Percentiles rank a stretch among this genome's conserved stretches.
phyloP scores from a whole-genome alignment of 2,113 vertebrate species.

The Oryzias javanicus region DNA sequence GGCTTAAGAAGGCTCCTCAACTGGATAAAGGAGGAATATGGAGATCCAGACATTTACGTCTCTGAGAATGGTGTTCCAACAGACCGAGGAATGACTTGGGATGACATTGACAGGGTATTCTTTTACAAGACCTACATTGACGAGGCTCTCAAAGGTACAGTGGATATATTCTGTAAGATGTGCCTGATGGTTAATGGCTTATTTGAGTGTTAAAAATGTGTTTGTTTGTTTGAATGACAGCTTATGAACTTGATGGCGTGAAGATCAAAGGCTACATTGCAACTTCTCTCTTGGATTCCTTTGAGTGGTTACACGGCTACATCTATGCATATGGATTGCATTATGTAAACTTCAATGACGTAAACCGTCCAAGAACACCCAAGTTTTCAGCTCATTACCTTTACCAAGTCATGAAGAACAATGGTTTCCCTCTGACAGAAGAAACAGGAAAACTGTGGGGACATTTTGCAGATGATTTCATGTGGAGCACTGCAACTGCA shows the following conservation, averaged over 20 bases:
- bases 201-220: not conserved
- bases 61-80: conserved; percentile 86
- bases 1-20: conserved; percentile 87
- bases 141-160: conserved; percentile 92
- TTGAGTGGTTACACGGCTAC: conserved; percentile 90
- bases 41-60: conserved; percentile 85
- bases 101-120: conserved; percentile 83
- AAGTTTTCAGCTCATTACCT: conserved; percentile 86
- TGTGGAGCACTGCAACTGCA: conserved; percentile 88
- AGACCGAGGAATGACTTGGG: conserved; percentile 39
- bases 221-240: conserved; percentile 68
- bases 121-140: conserved; percentile 91
- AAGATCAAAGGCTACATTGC: conserved; percentile 84
- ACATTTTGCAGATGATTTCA: conserved; percentile 82
- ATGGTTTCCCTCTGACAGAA: conserved; percentile 81
- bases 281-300: conserved; percentile 87
- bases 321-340: conserved; percentile 85
- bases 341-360: conserved; percentile 83
- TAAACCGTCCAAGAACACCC: conserved; percentile 82
- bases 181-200: not conserved
- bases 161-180: not conserved
- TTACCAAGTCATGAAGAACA: conserved; percentile 80
- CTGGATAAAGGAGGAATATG: conserved; percentile 95
- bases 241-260: conserved; percentile 85
- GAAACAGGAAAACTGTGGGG: conserved; percentile 84